Conservation (phyloP, 1,140 invertebrate genomes). For the Dendroctonus valens region DNA sequence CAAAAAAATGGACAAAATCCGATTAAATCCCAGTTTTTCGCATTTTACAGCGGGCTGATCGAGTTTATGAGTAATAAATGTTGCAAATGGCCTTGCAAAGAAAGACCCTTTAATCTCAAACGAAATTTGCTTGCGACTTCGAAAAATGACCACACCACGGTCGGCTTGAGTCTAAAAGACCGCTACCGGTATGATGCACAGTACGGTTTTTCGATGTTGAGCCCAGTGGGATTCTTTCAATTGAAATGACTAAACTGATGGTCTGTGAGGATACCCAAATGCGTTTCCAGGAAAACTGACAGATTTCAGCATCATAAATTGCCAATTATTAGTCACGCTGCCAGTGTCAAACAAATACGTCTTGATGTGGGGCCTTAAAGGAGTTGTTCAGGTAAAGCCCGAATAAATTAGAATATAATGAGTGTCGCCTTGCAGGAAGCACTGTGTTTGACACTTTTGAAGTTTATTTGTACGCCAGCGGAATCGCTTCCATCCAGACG, state of each 20-base stretch:
- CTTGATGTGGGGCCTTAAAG: background rate
- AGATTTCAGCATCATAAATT: slow-evolving; percentile 4
- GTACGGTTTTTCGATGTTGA: too few species aligned
- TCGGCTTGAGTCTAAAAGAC: too few species aligned
- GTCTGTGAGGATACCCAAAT: background rate
- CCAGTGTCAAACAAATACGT: background rate
- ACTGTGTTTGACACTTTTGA: background rate
- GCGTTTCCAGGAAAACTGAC: slow-evolving; percentile 1
- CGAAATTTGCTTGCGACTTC: too few species aligned
- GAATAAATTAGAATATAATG: slow-evolving; percentile 8
- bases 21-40: too few species aligned
- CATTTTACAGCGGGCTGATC: too few species aligned
- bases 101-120: too few species aligned
- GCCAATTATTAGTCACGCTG: slow-evolving; percentile 4
- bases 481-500: background rate
- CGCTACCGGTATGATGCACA: too few species aligned
- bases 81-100: too few species aligned
- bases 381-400: background rate
- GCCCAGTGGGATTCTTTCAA: too few species aligned
- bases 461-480: background rate
- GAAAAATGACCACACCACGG: too few species aligned
- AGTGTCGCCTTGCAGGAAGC: slow-evolving; percentile 2
- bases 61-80: too few species aligned
- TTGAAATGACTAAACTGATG: slow-evolving; percentile 4
- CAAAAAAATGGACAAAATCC: too few species aligned